A percentile compares a stretch with the other conserved stretches of the same genome.
Evolutionary conservation across 1,140 invertebrate species (phyloP).

Genomic region (Reticulitermes speratus): DNA sequence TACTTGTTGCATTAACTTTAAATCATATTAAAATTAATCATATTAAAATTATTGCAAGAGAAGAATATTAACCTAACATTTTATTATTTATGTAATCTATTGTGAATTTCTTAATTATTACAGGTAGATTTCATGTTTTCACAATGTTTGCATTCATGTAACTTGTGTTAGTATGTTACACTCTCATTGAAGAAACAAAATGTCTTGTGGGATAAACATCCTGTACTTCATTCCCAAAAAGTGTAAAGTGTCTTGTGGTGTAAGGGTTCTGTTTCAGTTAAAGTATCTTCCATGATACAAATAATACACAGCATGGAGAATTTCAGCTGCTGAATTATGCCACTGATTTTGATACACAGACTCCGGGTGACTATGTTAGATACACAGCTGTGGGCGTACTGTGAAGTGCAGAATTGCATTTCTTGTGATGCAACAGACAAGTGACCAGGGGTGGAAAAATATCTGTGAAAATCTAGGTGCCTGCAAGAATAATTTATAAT

Average conservation of each 20-base stretch:
- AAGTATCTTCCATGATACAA: too few relatives aligned
- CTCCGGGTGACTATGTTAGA: not conserved
- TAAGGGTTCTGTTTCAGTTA: too few relatives aligned
- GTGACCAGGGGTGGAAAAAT: not conserved
- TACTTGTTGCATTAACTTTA: not conserved
- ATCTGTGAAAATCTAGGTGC: not conserved
- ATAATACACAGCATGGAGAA: not conserved
- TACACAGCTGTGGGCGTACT: not conserved
- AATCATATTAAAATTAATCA: not conserved
- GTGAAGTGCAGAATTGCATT: not conserved
- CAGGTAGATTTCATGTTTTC: not conserved
- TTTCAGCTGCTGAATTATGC: conserved; percentile 11
- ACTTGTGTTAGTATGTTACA: too few relatives aligned
- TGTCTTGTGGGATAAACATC: too few relatives aligned
- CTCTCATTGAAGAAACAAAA: too few relatives aligned
- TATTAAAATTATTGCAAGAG: not conserved
- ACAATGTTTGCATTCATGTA: not conserved
- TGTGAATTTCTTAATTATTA: not conserved
- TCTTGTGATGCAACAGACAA: not conserved
- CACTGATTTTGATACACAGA: not conserved
- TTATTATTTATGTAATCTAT: not conserved
- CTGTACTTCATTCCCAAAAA: too few relatives aligned
- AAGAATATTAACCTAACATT: not conserved
- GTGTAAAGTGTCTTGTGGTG: too few relatives aligned
- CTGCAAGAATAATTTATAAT: not conserved